These are phyloP conservation scores for Ctenopoma multispine DNA, from an alignment of 2,797 vertebrate genomes.

Conservation along the genomic window DNA sequence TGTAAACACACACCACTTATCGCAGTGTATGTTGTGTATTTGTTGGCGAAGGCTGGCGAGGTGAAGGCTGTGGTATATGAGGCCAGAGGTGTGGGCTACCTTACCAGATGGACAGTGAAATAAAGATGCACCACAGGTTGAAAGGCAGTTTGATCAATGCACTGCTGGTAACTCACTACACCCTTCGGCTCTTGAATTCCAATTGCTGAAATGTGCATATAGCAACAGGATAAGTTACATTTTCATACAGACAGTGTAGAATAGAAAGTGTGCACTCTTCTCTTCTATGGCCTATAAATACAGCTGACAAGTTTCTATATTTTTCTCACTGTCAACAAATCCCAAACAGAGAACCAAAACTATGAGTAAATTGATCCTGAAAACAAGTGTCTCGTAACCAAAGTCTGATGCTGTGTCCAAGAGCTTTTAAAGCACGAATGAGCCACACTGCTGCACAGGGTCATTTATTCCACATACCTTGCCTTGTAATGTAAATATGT, in stretches of 20 bases:
- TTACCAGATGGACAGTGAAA: slow-evolving; percentile 65
- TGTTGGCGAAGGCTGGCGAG: slow-evolving; percentile 68
- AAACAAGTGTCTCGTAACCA: not conserved
- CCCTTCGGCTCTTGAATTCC: slow-evolving; percentile 45
- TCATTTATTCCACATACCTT: not conserved
- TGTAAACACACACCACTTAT: slow-evolving; percentile 91
- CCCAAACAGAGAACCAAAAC: slow-evolving; percentile 13
- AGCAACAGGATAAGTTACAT: slow-evolving; percentile 14
- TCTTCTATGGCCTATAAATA: slow-evolving; percentile 3
- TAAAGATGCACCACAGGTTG: slow-evolving; percentile 71
- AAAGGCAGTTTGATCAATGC: slow-evolving; percentile 73
- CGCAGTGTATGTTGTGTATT: slow-evolving; percentile 79
- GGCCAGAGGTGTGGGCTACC: slow-evolving; percentile 67
- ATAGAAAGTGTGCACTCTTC: not conserved
- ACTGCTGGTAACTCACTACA: slow-evolving; percentile 44
- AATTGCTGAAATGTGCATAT: slow-evolving; percentile 33
- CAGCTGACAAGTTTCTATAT: slow-evolving; percentile 13
- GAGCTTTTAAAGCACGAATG: not conserved
- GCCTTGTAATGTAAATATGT: not conserved
- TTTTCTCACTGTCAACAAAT: slow-evolving; percentile 19
- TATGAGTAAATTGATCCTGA: slow-evolving; percentile 4
- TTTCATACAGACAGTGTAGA: slow-evolving; percentile 23
- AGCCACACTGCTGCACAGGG: not conserved
- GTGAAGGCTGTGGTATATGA: slow-evolving; percentile 69
- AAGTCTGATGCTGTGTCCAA: too few relatives aligned